Conservation (phyloP, 2,888 invertebrate species). For the Cybosia mesomella region DNA sequence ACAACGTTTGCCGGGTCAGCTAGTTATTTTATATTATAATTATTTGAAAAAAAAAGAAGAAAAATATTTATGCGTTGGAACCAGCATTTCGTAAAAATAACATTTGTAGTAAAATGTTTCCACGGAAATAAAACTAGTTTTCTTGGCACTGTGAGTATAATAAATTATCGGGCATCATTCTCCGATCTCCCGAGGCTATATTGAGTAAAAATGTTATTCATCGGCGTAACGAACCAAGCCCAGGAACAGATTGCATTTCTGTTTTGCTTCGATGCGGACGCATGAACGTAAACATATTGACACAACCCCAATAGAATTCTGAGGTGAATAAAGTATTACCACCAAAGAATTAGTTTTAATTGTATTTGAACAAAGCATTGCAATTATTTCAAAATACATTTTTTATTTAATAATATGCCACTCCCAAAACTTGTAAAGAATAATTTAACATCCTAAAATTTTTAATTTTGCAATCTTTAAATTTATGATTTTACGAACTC, state of each 20-base stretch:
- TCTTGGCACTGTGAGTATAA: background rate
- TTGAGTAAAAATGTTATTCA: constrained; percentile 14
- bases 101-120: background rate
- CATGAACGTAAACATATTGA: background rate
- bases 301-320: background rate
- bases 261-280: constrained; percentile 3
- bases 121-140: constrained; percentile 1
- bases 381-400: no score
- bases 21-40: no score
- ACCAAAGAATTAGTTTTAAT: background rate
- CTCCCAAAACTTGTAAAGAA: no score
- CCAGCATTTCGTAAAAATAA: background rate
- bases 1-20: no score
- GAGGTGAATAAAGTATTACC: background rate
- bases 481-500: no score
- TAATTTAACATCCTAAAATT: no score
- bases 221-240: constrained; percentile 7
- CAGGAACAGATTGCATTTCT: constrained; percentile 12
- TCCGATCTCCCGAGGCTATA: constrained; percentile 8
- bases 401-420: no score
- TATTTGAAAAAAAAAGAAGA: no score
- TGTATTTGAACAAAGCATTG: background rate
- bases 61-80: background rate
- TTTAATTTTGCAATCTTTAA: no score
- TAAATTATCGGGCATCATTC: constrained; percentile 9